phyloP scores from a whole-genome alignment of 2,113 vertebrate genomes.

The Cygnus buccinator region DNA sequence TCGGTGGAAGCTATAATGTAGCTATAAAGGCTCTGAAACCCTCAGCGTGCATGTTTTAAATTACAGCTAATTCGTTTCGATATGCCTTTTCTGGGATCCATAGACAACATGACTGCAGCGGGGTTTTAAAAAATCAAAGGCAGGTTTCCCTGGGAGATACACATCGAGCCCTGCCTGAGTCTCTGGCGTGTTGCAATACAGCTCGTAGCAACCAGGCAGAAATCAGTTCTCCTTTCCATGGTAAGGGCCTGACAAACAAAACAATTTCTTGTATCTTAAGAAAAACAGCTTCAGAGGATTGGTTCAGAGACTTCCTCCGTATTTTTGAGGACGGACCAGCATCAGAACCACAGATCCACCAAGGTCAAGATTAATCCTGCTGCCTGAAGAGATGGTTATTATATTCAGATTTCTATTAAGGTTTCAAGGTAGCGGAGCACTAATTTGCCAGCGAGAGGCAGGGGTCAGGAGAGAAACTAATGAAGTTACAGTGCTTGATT shows the following conservation, averaged over 20 bases:
- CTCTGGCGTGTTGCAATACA: not conserved
- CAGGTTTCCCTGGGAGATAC: slow-evolving; percentile 55
- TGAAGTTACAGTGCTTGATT: slow-evolving; percentile 22
- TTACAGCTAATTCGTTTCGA: slow-evolving; percentile 23
- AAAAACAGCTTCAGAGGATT: not conserved
- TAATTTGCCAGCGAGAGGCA: not conserved
- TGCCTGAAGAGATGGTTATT: not conserved
- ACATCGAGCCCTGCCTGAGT: not conserved
- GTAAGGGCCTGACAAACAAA: slow-evolving; percentile 23
- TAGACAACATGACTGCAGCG: not conserved
- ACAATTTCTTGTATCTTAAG: not conserved
- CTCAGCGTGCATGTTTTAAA: slow-evolving; percentile 14
- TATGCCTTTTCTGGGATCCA: not conserved
- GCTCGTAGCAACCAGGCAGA: slow-evolving; percentile 6
- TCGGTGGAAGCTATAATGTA: not conserved
- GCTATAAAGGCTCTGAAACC: not conserved
- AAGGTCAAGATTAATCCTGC: not conserved
- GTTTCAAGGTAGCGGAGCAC: not conserved
- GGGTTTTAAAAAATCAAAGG: slow-evolving; percentile 20
- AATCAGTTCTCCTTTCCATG: slow-evolving; percentile 1
- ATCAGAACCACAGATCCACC: not conserved
- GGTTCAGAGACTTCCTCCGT: not conserved
- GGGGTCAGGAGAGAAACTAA: not conserved
- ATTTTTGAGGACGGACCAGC: not conserved
- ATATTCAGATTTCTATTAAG: not conserved